Percentiles rank a stretch among this genome's conserved stretches.
Evolutionary conservation across 2,888 invertebrate genomes (phyloP).

Genomic region (Torymus texanus): DNA sequence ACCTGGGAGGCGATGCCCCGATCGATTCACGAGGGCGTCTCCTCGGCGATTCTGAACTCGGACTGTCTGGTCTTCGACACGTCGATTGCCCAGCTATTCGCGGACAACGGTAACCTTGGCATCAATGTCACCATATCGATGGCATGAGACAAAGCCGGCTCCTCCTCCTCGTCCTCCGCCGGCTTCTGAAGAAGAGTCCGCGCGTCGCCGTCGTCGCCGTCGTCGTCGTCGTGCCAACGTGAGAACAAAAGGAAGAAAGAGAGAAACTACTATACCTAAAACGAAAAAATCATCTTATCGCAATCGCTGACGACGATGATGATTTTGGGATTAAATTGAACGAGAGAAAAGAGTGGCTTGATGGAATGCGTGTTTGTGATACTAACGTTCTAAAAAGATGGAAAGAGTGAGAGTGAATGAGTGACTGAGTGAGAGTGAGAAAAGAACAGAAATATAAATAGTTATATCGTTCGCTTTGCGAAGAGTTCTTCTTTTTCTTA

Average conservation of each 20-base stretch:
- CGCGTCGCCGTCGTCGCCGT: too few species aligned
- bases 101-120: conserved; percentile 98
- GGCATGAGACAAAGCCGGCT: conserved; percentile 78
- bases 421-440: too few species aligned
- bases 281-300: too few species aligned
- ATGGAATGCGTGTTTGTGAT: conserved; percentile 57
- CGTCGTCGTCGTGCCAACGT: conserved; percentile 14
- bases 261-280: conserved; percentile 8
- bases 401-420: not conserved
- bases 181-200: conserved; percentile 45
- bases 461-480: conserved; percentile 42
- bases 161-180: conserved; percentile 43
- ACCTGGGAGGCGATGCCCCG: conserved; percentile 99
- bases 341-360: conserved; percentile 10
- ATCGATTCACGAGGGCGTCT: conserved; percentile 98
- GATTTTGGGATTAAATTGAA: conserved; percentile 1
- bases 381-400: conserved; percentile 57
- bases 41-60: conserved; percentile 96
- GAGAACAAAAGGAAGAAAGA: conserved; percentile 27
- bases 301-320: not conserved
- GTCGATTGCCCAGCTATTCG: conserved; percentile 97
- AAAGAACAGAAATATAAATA: conserved; percentile 31
- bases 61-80: conserved; percentile 99
- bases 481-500: conserved; percentile 33
- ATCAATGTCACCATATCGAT: conserved; percentile 99